Evolutionary conservation across 2,113 vertebrate species (phyloP), one percentile per base, ranked within the genome.

Genomic region (Tautogolabrus adspersus): DNA sequence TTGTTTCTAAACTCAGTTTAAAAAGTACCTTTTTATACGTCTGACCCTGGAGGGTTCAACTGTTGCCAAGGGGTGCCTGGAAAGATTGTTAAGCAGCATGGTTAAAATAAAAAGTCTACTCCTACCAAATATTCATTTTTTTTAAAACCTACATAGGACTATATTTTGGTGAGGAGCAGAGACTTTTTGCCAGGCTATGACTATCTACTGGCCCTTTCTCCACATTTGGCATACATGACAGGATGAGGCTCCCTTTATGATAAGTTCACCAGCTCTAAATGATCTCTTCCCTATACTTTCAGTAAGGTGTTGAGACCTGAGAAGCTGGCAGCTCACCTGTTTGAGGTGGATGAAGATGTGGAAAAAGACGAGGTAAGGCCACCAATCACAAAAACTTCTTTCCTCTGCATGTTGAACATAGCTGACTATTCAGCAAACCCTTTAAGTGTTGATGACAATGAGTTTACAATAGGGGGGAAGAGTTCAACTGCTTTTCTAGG

Each of bases 261-360:
- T 11, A 26, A 26, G 3, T 40, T 30, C 46, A 16, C 3, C 9
- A 10, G 18, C 11, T 38, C 19, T 67, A 16, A 62, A 2, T 66
- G 34, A 21, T 64, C 8, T 19, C 72, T 38, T 62, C 12, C 74
- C 9, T 83, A 77, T 86, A 77, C 47, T 87, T 88, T 88, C 91
- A 99, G 98, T 90, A 98, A 98, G 93, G 93, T 91, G 59, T 69
- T 85, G 75, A 96, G 96, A 87, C 91, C 95, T 1, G 98, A 99
- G 69, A 98, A 98, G 67, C 96, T 99, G 81, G 95, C 96, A 0
- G 90, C 94, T 85, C 98, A 99, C 66, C 89, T 98, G 59, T 99
- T 98, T 85, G 98, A 99, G 94, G 97, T 99, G 77, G 98, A 99
- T 72, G 98, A 99, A 94, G 98, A 99, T 68, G 96, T 95, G 44